phyloP scores from a whole-genome alignment of 1,140 invertebrate genomes.

The Marisa cornuarietis region DNA sequence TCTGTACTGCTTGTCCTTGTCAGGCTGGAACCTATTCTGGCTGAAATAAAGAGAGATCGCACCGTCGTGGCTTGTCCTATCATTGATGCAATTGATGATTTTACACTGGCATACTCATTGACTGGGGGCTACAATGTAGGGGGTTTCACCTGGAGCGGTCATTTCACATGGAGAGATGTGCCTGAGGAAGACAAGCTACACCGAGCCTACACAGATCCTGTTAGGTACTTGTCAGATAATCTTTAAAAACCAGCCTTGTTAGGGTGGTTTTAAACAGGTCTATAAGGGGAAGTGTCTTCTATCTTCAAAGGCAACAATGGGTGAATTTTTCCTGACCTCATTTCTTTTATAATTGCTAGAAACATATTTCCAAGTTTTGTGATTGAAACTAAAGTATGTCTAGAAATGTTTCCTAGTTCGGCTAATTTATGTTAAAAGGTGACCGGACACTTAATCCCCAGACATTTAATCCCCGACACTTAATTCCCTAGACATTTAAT shows the following conservation, averaged over 20 bases:
- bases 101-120: slow-evolving; percentile 82
- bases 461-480: too few species aligned
- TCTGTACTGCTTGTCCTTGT: neutral
- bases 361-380: too few species aligned
- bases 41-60: slow-evolving; percentile 82
- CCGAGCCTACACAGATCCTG: slow-evolving; percentile 70
- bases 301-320: too few species aligned
- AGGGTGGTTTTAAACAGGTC: too few species aligned
- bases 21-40: slow-evolving; percentile 85
- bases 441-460: too few species aligned
- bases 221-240: slow-evolving; percentile 37
- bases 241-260: neutral
- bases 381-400: too few species aligned
- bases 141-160: slow-evolving; percentile 94
- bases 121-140: slow-evolving; percentile 71
- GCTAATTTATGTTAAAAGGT: too few species aligned
- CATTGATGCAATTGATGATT: slow-evolving; percentile 91
- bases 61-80: slow-evolving; percentile 87
- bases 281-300: too few species aligned
- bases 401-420: too few species aligned
- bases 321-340: too few species aligned
- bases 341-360: too few species aligned
- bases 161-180: slow-evolving; percentile 91
- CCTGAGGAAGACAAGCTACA: slow-evolving; percentile 90
- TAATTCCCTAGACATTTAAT: too few species aligned